Base-by-base conservation (phyloP, 2,797 vertebrate species). In the Phataginus tetradactyla region DNA sequence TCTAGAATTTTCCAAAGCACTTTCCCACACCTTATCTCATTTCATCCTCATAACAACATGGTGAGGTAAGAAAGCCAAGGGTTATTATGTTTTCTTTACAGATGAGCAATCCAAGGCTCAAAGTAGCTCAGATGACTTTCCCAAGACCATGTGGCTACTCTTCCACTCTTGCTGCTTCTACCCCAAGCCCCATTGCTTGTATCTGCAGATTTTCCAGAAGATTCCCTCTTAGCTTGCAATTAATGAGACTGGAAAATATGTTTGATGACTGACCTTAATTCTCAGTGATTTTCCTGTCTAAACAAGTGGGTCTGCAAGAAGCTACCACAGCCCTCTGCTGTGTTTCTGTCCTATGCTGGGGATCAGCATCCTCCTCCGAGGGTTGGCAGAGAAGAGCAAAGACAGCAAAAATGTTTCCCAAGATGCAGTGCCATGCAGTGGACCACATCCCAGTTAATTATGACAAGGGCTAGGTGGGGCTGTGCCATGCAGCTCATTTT, bases 1-100 rank as follows among this genome's bases (percentile, higher is more conserved):
- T 97, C 72, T 83, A 66, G 72, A 96, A 71, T 95, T 72, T 95
- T 92, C 95, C 34, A 68, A 75, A 94, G 88, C 81, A 79, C 74
- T 98, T 97, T 97, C 97, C 95, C 97, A 97, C 91, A 92, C 94
- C 91, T 98, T 98, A 98, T 97, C 97, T 97, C 81, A 51, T 79
- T 95, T 92, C 78, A 77, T 95, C 81, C 96, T 96, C 94, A 78
- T 96, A 97, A 90, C 92, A 95, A 85, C 87, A 85, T 7, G 74
- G 88, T 96, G 94, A 97, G 95, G 95, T 97, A 96, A 97, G 97
- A 97, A 88, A 95, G 91, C 94, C 79, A 74, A 91, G 89, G 77
- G 83, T 96, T 96, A 97, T 95, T 97, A 97, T 93, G 95, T 94
- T 96, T 93, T 89, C 80, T 91, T 91, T 78, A 71, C 95, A 96